phyloP scores from a whole-genome alignment of 2,888 invertebrate species.

The Cheilosia variabilis region DNA sequence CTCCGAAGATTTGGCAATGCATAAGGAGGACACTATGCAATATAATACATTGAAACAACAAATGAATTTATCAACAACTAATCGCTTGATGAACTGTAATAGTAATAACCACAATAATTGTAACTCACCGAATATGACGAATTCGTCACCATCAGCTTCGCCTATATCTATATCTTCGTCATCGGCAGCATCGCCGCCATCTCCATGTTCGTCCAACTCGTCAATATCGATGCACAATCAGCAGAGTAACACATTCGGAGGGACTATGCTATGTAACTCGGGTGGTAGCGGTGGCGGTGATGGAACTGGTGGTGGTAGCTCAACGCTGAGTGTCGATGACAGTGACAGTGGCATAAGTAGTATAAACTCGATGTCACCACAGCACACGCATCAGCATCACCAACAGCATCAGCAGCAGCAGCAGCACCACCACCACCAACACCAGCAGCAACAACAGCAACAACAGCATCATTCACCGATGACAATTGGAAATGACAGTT shows the following conservation, averaged over 20 bases:
- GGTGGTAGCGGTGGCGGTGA: conserved; percentile 54
- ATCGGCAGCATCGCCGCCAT: conserved; percentile 81
- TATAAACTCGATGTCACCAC: conserved; percentile 71
- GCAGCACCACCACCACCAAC: conserved; percentile 76
- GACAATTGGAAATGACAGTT: conserved; percentile 74
- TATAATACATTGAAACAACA: conserved; percentile 76
- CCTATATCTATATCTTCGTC: conserved; percentile 80
- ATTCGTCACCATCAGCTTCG: conserved; percentile 65
- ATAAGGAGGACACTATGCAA: conserved; percentile 82
- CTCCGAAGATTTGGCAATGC: conserved; percentile 86
- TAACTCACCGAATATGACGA: conserved; percentile 69
- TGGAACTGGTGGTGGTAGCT: conserved; percentile 67
- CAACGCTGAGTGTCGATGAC: conserved; percentile 73
- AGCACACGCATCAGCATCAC: conserved; percentile 77
- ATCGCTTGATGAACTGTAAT: conserved; percentile 47
- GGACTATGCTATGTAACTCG: conserved; percentile 64
- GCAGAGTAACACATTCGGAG: conserved; percentile 60
- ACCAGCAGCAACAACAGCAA: conserved; percentile 77
- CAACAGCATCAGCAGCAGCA: conserved; percentile 78
- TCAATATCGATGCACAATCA: conserved; percentile 77
- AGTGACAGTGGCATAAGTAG: conserved; percentile 76
- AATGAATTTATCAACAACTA: conserved; percentile 75
- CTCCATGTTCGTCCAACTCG: conserved; percentile 80
- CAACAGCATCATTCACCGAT: conserved; percentile 68
- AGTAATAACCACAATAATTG: conserved; percentile 70